These are phyloP conservation scores for Mesocentrotus franciscanus DNA, from an alignment of 53 echinoderm and acorn worm genomes.

Conservation along the genomic window DNA sequence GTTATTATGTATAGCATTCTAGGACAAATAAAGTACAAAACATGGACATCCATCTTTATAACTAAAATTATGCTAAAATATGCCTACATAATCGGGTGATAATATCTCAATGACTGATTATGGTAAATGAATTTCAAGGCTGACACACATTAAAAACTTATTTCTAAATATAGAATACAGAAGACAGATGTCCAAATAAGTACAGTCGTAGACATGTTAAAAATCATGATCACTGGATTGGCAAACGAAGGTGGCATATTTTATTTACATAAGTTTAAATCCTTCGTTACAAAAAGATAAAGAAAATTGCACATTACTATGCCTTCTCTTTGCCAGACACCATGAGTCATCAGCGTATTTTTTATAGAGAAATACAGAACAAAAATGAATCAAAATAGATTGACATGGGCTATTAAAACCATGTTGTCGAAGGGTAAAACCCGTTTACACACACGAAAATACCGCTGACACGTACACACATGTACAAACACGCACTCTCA, in stretches of 20 bases:
- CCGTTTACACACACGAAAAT: background rate
- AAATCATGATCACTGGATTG: background rate
- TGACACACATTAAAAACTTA: background rate
- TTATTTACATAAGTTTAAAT: conserved; percentile 26
- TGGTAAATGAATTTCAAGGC: background rate
- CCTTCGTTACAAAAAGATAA: conserved; percentile 16
- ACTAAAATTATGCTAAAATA: background rate
- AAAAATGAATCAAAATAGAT: background rate
- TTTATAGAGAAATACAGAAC: background rate
- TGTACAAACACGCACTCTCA: background rate
- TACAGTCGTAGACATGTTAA: background rate
- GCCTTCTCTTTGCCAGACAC: background rate
- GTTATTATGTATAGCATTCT: background rate
- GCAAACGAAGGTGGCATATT: conserved; percentile 30
- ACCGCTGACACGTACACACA: conserved; percentile 5
- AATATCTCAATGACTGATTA: background rate
- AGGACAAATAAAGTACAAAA: background rate
- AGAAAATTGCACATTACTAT: conserved; percentile 43
- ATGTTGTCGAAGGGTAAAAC: background rate
- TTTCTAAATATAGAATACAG: background rate
- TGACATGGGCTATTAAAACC: background rate
- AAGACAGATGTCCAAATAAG: background rate
- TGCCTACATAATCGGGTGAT: background rate
- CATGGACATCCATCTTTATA: too few species aligned
- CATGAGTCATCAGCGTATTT: background rate